Evolutionary conservation across 2,113 vertebrate genomes (phyloP), one percentile per base, ranked within the genome.

Genomic region (Terrapene triunguis): DNA sequence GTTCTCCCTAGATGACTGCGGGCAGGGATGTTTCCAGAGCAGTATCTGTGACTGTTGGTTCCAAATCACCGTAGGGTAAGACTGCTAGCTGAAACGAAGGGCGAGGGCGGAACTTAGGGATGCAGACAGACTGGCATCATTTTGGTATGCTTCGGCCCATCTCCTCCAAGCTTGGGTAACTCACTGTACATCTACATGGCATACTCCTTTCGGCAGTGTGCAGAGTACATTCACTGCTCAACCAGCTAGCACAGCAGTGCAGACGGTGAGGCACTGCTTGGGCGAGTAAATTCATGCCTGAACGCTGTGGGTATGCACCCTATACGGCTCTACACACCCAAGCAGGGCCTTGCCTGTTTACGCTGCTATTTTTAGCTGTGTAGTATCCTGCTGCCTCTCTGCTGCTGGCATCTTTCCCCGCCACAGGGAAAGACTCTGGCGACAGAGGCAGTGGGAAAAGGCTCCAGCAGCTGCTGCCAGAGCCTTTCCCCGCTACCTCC

Each of bases 81-180:
- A 81, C 0, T 1, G 29, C 12, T 16, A 44, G 0, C 0, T 35
- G 27, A 89, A 86, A 91, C 1, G 4, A 92, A 86, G 65, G 13
- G 48, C 69, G 88, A 42, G 21, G 74, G 32, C 21, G 14, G 42
- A 81, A 80, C 32, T 27, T 2, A 87, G 87, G 42, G 54, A 51
- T 76, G 42, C n/a, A 92, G 47, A 82, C 1, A 79, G 42, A 29
- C 59, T 14, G 3, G 69, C 19, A 42, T 72, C 7, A 79, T 59
- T 96, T 83, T 48, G 35, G 24, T 21, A 83, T 11, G 51, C 80
- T 85, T 87, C 38, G 92, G 55, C 3, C 24, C 8, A 21, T n/a
- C 38, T 93, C 3, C 35, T 93, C 3, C 38, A 65, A 62, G 27
- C 57, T 32, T 62, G 59, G 11, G 11, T 14, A 32, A 5, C 59